phyloP scores from a whole-genome alignment of 1,140 invertebrate species.

The Cryptotermes secundus region DNA sequence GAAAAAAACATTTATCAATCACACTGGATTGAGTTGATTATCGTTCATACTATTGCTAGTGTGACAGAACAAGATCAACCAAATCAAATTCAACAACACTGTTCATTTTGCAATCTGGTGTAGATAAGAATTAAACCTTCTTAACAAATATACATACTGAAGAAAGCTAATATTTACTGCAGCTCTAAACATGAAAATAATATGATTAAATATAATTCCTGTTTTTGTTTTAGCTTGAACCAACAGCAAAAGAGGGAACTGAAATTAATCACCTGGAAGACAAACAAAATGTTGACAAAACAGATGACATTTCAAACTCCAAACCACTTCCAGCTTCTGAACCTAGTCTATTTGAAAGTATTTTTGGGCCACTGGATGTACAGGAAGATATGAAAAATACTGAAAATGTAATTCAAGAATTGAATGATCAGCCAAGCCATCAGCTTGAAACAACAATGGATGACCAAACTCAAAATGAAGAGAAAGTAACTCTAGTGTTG shows the following conservation, averaged over 20 bases:
- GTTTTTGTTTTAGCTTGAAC: too few relatives aligned
- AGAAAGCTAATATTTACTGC: too few relatives aligned
- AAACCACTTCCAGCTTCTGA: background rate
- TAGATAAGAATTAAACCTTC: background rate
- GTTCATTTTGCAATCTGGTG: too few relatives aligned
- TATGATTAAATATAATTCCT: background rate
- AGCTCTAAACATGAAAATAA: background rate
- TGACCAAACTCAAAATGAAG: background rate
- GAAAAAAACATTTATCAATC: too few relatives aligned
- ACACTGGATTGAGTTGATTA: too few relatives aligned
- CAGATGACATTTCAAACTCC: too few relatives aligned
- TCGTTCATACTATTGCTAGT: too few relatives aligned
- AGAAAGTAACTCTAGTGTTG: background rate
- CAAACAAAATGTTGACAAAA: background rate
- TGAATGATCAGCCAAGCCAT: background rate
- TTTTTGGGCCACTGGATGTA: background rate
- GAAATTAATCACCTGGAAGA: background rate
- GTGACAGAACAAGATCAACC: too few relatives aligned
- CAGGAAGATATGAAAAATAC: background rate
- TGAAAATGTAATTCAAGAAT: background rate
- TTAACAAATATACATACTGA: background rate
- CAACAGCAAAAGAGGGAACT: background rate
- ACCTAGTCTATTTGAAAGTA: conserved; percentile 6
- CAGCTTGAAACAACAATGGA: background rate
- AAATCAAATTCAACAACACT: too few relatives aligned